Percentiles rank a stretch among this genome's conserved stretches.
Evolutionary conservation across 2,113 vertebrate genomes (phyloP).

Genomic region (Microtus richardsoni): DNA sequence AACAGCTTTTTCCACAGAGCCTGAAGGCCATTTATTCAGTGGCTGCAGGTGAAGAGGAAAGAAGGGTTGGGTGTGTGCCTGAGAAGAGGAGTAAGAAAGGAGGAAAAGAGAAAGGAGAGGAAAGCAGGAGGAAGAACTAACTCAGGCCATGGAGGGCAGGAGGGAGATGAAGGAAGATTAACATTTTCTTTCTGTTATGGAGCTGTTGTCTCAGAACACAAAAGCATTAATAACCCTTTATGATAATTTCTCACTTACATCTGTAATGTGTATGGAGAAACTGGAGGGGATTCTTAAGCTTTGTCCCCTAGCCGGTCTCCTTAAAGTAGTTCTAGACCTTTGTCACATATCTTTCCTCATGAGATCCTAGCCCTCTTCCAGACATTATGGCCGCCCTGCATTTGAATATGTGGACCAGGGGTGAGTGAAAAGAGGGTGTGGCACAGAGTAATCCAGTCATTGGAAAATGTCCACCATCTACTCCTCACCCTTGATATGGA

Average conservation of each 20-base stretch:
- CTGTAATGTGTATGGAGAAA: neutral
- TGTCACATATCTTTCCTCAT: rapidly evolving
- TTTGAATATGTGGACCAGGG: neutral
- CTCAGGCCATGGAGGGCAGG: rapidly evolving
- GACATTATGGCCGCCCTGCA: neutral
- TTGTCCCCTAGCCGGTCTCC: neutral
- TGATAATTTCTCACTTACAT: neutral
- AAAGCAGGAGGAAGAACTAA: rapidly evolving
- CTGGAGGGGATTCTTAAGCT: neutral
- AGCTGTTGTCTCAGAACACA: neutral
- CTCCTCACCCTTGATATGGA: neutral
- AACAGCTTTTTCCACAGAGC: neutral
- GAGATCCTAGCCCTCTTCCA: neutral
- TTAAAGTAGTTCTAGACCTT: neutral
- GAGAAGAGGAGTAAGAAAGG: rapidly evolving
- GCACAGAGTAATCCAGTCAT: neutral
- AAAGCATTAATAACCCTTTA: neutral
- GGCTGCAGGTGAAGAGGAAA: neutral
- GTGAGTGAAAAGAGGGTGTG: neutral
- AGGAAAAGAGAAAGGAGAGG: no score
- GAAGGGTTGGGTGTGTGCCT: neutral
- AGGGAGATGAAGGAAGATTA: no score
- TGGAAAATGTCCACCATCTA: neutral
- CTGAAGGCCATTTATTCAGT: slow-evolving; percentile 20
- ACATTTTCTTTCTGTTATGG: neutral